Evolutionary conservation across 2,888 invertebrate genomes (phyloP).

Genomic region (Parelbella ahira): DNA sequence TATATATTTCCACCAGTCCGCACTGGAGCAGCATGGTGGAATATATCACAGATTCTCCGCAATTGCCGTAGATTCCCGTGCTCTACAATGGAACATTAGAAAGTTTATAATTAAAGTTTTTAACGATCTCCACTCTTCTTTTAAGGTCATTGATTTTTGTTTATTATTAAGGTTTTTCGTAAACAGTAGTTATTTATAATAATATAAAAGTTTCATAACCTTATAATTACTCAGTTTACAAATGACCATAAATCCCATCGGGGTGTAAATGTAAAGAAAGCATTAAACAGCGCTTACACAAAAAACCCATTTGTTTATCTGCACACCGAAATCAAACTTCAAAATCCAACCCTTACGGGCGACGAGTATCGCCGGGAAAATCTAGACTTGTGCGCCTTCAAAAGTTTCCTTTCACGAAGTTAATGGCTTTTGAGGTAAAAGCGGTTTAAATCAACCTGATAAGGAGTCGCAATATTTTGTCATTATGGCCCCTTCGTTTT

Average conservation of each 20-base stretch:
- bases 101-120: too few species aligned
- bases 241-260: too few species aligned
- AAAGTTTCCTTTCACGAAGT: constrained; percentile 30
- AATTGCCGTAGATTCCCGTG: too few species aligned
- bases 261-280: neutral
- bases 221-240: too few species aligned
- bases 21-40: too few species aligned
- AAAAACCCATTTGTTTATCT: constrained; percentile 23
- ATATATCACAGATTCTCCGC: too few species aligned
- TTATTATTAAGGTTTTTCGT: too few species aligned
- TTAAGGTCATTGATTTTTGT: too few species aligned
- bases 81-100: too few species aligned
- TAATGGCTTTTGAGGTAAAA: constrained; percentile 34
- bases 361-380: constrained; percentile 17
- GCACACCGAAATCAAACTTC: constrained; percentile 22
- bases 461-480: constrained; percentile 36
- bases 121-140: too few species aligned
- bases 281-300: constrained; percentile 31
- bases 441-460: constrained; percentile 38
- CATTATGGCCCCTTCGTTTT: constrained; percentile 26
- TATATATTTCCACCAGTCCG: too few species aligned
- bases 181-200: neutral
- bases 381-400: constrained; percentile 25
- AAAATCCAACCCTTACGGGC: constrained; percentile 24
- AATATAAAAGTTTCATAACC: neutral